Conservation (phyloP, 2,888 invertebrate species). For the Himalopsyche anomala region DNA sequence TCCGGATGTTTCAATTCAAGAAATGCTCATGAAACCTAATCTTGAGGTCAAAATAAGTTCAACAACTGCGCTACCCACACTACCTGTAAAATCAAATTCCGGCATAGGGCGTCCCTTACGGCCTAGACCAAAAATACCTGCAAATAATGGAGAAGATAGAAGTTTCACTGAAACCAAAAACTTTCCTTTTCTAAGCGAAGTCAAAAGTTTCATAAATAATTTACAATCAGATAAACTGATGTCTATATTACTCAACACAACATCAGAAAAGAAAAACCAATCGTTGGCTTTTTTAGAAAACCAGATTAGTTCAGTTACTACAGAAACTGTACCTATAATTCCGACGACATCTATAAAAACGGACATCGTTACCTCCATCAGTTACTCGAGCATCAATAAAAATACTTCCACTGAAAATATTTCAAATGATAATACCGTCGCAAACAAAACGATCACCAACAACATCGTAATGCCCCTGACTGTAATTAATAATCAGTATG, state of each 20-base stretch:
- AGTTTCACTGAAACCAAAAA: constrained; percentile 67
- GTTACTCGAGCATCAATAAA: constrained; percentile 64
- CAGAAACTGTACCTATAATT: constrained; percentile 45
- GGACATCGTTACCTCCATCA: constrained; percentile 71
- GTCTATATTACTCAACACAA: constrained; percentile 10
- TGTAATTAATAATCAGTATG: constrained; percentile 18
- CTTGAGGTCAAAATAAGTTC: constrained; percentile 64
- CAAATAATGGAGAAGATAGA: constrained; percentile 67
- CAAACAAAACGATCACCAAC: background rate
- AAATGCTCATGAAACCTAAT: constrained; percentile 68
- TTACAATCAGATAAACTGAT: constrained; percentile 58
- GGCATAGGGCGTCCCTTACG: constrained; percentile 84
- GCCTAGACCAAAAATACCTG: constrained; percentile 77
- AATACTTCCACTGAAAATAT: constrained; percentile 10
- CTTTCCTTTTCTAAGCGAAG: constrained; percentile 61
- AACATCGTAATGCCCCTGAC: background rate
- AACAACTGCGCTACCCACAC: constrained; percentile 71
- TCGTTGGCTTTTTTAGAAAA: constrained; percentile 30
- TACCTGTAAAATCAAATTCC: constrained; percentile 88
- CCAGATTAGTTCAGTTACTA: constrained; percentile 13
- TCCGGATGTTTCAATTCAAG: constrained; percentile 68
- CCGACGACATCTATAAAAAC: constrained; percentile 68
- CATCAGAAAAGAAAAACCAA: constrained; percentile 64
- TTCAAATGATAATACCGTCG: background rate
- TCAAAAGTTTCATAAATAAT: constrained; percentile 64